phyloP scores from a whole-genome alignment of 2,113 vertebrate species.

The Heloderma charlesbogerti region DNA sequence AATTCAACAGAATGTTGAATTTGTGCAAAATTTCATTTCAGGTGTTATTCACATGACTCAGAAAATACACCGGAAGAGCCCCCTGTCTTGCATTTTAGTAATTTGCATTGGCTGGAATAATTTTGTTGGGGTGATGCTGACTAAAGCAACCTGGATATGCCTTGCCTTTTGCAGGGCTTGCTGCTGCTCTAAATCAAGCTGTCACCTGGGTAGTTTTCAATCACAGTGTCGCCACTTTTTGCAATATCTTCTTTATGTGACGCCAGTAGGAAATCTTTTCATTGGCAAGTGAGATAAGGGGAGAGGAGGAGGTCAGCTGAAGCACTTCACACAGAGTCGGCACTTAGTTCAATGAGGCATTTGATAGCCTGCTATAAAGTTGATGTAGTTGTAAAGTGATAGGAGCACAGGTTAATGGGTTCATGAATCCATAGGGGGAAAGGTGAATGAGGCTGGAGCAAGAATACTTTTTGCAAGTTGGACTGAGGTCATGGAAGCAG shows the following conservation, averaged over 20 bases:
- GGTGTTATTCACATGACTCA: background rate
- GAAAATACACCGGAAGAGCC: background rate
- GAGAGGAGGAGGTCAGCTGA: background rate
- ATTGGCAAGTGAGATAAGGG: background rate
- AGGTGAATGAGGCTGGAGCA: conserved; percentile 4
- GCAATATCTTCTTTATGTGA: background rate
- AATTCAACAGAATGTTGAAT: background rate
- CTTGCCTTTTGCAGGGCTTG: background rate
- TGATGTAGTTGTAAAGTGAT: conserved; percentile 6
- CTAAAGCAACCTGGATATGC: background rate
- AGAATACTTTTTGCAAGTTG: background rate
- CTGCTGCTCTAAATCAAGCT: background rate
- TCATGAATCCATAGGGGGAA: conserved; percentile 1
- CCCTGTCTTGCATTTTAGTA: background rate
- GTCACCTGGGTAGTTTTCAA: background rate
- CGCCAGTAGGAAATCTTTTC: background rate
- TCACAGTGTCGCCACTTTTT: no score
- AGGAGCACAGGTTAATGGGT: background rate
- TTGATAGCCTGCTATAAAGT: conserved; percentile 23
- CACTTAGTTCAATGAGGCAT: conserved; percentile 1
- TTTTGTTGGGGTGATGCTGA: background rate
- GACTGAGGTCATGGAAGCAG: background rate
- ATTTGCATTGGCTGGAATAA: background rate
- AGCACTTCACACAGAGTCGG: background rate
- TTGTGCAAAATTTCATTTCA: background rate